Evolutionary conservation across 2,797 vertebrate species (phyloP), one percentile per base, ranked within the genome.

Genomic region (Brachyalestes nurse): DNA sequence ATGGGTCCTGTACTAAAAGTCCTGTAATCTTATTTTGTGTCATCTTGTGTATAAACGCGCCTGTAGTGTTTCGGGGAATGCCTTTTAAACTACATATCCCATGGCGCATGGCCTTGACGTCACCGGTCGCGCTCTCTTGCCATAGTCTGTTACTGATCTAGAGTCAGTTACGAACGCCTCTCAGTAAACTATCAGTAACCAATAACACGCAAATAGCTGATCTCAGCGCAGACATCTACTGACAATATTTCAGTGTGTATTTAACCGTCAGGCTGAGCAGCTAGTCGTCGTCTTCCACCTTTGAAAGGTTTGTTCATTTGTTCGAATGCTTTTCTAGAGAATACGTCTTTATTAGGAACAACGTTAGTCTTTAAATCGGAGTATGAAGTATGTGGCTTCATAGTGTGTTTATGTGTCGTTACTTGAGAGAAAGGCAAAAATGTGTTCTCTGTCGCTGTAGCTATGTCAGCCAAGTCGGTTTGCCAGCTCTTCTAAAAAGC

Each of bases 41-140:
- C 34, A 4, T 34, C 34, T 34, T 34, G 28, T 28, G 28, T 28
- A 28, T 28, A 28, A 1, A 28, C 28, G 28, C 28, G 28, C 28
- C 28, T 28, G 34, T 34, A 34, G 34, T 2, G 34, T 34, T 19
- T 55, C 6, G 57, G 2, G 9, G 14, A n/a, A 51, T n/a, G 13
- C 2, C 5, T 60, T 23, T 40, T 69, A n/a, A 51, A 78, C 78
- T 75, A 34, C 75, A 80, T 51, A 40, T 58, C 82, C 82, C 75
- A 67, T 2, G 13, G 0, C 72, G 21, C 78, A 12, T 55, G 21
- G 34, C 21, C 6, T 5, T 34, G 58, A 23, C 1, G 58, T 69
- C 72, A 25, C 21, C 1, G 13, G 25, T 28, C 42, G 61, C 72
- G 67, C 51, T 60, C 49, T 19, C 34, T 40, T n/a, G 51, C 12